These are phyloP conservation scores for Bombus cullumanus DNA, from an alignment of 1,140 invertebrate species.

Conservation along the genomic window DNA sequence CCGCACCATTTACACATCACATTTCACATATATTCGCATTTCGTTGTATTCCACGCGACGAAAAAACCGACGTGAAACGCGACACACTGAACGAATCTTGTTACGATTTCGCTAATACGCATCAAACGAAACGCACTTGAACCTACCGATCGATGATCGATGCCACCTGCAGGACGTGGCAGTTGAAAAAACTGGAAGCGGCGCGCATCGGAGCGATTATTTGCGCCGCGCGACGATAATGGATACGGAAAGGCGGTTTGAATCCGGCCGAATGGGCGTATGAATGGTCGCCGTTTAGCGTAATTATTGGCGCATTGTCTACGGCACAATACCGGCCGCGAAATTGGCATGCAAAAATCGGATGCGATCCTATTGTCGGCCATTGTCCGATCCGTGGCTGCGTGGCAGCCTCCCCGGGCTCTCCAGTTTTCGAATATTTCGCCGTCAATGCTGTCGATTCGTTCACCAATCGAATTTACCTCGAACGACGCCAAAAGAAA, in stretches of 20 bases:
- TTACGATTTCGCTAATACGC: neutral
- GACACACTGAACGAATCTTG: neutral
- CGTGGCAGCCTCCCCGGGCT: conserved; percentile 48
- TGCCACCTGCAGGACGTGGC: conserved; percentile 51
- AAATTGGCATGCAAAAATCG: conserved; percentile 83
- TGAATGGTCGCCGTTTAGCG: conserved; percentile 82
- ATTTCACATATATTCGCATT: too few species aligned
- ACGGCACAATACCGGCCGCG: conserved; percentile 79
- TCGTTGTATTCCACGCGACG: neutral
- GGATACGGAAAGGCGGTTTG: conserved; percentile 81
- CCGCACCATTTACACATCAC: too few species aligned
- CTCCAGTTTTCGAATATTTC: conserved; percentile 75
- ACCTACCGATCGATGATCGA: conserved; percentile 52
- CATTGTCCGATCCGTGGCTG: conserved; percentile 77
- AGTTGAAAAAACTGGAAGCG: conserved; percentile 51
- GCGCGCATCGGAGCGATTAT: conserved; percentile 76
- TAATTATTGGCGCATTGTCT: conserved; percentile 83
- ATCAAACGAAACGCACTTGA: neutral
- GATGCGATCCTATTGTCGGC: conserved; percentile 81
- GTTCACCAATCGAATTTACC: conserved; percentile 60
- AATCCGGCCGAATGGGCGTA: conserved; percentile 81
- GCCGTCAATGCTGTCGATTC: conserved; percentile 62
- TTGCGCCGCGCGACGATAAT: conserved; percentile 80
- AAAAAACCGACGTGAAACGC: neutral
- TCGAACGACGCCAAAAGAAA: conserved; percentile 27